Evolutionary conservation across 1,140 invertebrate genomes (phyloP), one percentile per base, ranked within the genome.

Genomic region (Calycopis cecrops): DNA sequence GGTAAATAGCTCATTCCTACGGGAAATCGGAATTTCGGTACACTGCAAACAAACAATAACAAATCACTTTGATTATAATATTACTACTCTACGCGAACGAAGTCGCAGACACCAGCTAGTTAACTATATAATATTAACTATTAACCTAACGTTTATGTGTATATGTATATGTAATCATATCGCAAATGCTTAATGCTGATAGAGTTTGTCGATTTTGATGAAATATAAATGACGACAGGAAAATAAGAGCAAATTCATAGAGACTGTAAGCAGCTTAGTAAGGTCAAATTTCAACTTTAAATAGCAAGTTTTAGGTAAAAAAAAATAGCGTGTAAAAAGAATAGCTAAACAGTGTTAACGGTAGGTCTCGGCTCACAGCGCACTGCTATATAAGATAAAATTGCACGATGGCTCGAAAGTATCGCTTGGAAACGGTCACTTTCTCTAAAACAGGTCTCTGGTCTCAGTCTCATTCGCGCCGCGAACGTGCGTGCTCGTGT

Each of bases 361-460:
- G 79, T 82, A 79, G 68, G 63, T 59, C 66, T 44, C 61, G 40
- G 49, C 44, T 63, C 53, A 60, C 60, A 60, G 12, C 48, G 55
- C 60, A 48, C 21, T 28, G 21, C 21, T 28, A 28, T 28, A 6
- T 28, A 50, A 59, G 60, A 65, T 60, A 64, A 68, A 71, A 71
- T 68, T 67, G 67, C 61, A 67, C 68, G 60, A 67, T 48, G 60
- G 58, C 76, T 79, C 70, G 79, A 85, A 85, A 85, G 79, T 83
- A 79, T 79, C 65, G 69, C 63, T 65, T 63, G 65, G 64, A 67
- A 73, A 69, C 65, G 62, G 71, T 71, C 79, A 85, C 82, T 85
- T 85, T 85, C 82, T 83, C 82, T 85, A 63, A 52, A 71, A 79
- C 70, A 73, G 71, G 73, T 78, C 72, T 74, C 21, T 21, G 38